Base-by-base conservation (phyloP, 2,113 vertebrate species). In the Saimiri boliviensis region DNA sequence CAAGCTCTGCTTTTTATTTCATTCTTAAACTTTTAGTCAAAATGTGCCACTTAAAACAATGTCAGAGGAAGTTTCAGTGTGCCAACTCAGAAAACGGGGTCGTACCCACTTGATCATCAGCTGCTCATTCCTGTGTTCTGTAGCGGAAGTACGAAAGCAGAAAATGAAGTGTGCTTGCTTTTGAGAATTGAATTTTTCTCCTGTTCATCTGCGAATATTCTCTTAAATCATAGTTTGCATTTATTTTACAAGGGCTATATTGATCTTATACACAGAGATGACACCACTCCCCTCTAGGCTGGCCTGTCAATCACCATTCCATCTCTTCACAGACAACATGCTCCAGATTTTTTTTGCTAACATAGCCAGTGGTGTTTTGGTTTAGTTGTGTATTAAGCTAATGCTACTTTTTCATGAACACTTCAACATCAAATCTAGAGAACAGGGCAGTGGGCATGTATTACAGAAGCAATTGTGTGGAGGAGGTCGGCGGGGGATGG, bases 261-360 rank as follows among this genome's bases (percentile, higher is more conserved):
- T 96, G 94, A 97, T 97, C 97, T 95, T 98, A 84, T 81, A 97
- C 95, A 97, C 97, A 98, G 96, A 98, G 97, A 97, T 94, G 92
- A 97, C 93, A 98, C 97, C 95, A 97, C 96, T 93, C 97, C 97
- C 92, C 98, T 98, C 96, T 98, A 98, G 98, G 98, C 98, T 98
- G 98, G 97, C 95, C 98, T 98, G 98, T 98, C 93, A 97, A 97
- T 40, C 94, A 98, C 94, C 14, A 20, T 58, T 87, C 91, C 94
- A 89, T 98, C 97, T 97, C 97, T 97, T 98, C 97, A 97, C 98
- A 97, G 97, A 98, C 98, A 98, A 74, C 98, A 97, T 96, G 96
- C 95, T 96, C 97, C 98, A 98, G 96, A 98, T 98, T 98, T 87
- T 89, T 89, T 97, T 98, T 98, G 98, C 98, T 98, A 98, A 98